These are phyloP conservation scores for Caenorhabditis japonica DNA, from an alignment of 2,888 invertebrate genomes.

Conservation along the genomic window DNA sequence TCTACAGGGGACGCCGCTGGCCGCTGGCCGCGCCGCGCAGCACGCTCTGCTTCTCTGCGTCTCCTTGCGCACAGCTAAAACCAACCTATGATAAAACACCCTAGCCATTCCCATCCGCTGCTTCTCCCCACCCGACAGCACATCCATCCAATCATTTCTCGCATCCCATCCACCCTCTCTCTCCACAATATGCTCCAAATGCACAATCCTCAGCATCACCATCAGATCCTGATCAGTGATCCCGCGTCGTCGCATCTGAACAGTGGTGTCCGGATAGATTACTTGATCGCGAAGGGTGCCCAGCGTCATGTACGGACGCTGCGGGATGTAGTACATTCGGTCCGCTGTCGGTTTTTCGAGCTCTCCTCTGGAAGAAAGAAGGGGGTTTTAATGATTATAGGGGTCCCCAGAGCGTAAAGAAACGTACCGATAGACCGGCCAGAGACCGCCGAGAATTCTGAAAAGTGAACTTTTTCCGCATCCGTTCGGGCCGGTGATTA, in stretches of 20 bases:
- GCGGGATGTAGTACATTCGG: conserved; percentile 78
- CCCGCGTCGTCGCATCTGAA: conserved; percentile 85
- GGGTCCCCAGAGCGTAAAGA: no score
- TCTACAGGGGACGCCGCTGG: no score
- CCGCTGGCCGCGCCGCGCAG: no score
- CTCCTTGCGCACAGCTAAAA: no score
- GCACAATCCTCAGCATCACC: conserved; percentile 84
- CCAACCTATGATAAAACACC: conserved; percentile 78
- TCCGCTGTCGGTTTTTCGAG: conserved; percentile 74
- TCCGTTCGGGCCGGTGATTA: conserved; percentile 98
- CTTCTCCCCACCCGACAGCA: conserved; percentile 96
- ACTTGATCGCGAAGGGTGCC: conserved; percentile 91
- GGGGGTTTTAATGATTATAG: not conserved
- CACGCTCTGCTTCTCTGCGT: no score
- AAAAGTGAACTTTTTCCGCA: conserved; percentile 98
- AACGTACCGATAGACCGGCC: conserved; percentile 93
- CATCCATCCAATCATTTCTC: conserved; percentile 96
- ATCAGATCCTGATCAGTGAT: conserved; percentile 86
- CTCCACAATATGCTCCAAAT: conserved; percentile 82
- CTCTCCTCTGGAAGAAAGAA: conserved; percentile 48
- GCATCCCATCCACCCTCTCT: conserved; percentile 74
- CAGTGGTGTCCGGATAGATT: conserved; percentile 92
- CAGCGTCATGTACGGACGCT: conserved; percentile 96
- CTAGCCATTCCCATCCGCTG: conserved; percentile 90
- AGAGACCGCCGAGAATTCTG: conserved; percentile 92